Conservation (phyloP, 2,888 invertebrate species). For the Lathronympha strigana region DNA sequence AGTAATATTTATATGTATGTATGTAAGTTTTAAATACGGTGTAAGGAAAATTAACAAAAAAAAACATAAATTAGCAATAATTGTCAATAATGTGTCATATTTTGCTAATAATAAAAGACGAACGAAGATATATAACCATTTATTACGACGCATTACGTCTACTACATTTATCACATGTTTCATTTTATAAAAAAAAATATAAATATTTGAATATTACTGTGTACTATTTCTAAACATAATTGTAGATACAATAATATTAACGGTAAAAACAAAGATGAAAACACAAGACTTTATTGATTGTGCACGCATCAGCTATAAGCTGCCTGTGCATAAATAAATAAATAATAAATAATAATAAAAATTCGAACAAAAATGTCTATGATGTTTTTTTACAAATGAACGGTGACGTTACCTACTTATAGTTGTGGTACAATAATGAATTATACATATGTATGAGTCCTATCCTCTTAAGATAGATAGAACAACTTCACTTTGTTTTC, state of each 20-base stretch:
- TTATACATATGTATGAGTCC: not conserved
- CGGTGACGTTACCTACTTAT: conserved; percentile 16
- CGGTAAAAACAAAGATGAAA: too few species aligned
- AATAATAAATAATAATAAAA: too few species aligned
- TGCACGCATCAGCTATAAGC: too few species aligned
- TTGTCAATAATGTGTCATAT: not conserved
- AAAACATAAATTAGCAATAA: too few species aligned
- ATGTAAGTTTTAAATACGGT: too few species aligned
- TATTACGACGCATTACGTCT: conserved; percentile 32
- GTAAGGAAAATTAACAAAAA: too few species aligned
- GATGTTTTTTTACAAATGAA: conserved; percentile 41
- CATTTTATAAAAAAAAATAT: conserved; percentile 5
- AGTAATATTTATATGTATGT: too few species aligned
- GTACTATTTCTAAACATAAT: conserved; percentile 32
- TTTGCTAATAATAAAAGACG: not conserved
- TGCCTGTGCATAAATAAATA: too few species aligned
- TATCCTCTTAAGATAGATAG: not conserved
- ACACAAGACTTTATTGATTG: too few species aligned
- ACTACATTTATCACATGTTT: conserved; percentile 23
- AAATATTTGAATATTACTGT: conserved; percentile 29
- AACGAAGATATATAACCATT: conserved; percentile 26
- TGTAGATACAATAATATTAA: not conserved
- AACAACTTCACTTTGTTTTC: not conserved
- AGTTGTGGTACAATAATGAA: conserved; percentile 11
- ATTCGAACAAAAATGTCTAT: conserved; percentile 25